Conservation (phyloP, 2,888 invertebrate species). For the Phortica okadai region DNA sequence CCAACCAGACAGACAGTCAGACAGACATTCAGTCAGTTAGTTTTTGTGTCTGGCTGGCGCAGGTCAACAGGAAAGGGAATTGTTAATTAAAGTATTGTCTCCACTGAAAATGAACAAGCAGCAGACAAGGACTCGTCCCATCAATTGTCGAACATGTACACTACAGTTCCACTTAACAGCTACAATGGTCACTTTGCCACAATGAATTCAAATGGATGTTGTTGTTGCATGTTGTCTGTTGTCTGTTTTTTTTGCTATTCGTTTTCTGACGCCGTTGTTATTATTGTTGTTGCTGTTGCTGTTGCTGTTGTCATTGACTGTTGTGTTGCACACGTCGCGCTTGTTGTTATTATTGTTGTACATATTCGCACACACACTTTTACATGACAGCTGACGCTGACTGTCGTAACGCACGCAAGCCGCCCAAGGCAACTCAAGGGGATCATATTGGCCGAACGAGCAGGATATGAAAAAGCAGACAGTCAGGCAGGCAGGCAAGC, state of each 20-base stretch:
- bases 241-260: background rate
- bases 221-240: conserved; percentile 11
- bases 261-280: conserved; percentile 20
- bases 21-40: background rate
- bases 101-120: conserved; percentile 71
- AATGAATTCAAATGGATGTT: conserved; percentile 71
- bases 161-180: conserved; percentile 72
- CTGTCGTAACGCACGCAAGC: conserved; percentile 52
- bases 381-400: conserved; percentile 64
- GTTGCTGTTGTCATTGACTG: conserved; percentile 15
- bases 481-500: background rate
- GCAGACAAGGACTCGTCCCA: conserved; percentile 68
- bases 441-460: background rate
- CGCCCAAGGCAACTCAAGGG: conserved; percentile 11
- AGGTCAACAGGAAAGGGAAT: conserved; percentile 55
- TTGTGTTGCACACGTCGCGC: conserved; percentile 26
- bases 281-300: conserved; percentile 47
- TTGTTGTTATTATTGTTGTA: conserved; percentile 51
- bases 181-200: conserved; percentile 71
- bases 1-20: background rate
- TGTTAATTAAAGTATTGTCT: conserved; percentile 73
- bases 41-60: background rate
- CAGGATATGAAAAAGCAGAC: background rate
- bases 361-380: conserved; percentile 49
- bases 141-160: conserved; percentile 71